Percentiles rank a stretch among this genome's conserved stretches.
Conservation (phyloP, 2,113 vertebrate genomes). For the Spea bombifrons region DNA sequence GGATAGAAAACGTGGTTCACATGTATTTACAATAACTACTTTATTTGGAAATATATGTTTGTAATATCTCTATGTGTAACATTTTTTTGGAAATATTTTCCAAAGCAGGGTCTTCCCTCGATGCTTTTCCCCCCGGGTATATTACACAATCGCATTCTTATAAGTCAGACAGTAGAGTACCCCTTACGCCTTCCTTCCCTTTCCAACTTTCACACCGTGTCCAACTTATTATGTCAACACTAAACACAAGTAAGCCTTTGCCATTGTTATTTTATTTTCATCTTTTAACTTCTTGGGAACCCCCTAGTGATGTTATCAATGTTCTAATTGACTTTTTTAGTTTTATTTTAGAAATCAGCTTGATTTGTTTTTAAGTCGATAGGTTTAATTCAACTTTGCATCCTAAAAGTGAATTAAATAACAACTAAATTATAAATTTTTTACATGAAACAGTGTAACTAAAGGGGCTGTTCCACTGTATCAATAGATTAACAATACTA, state of each 20-base stretch:
- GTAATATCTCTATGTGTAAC: not conserved
- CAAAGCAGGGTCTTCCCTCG: slow-evolving; percentile 20
- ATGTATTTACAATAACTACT: not conserved
- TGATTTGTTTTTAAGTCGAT: no score
- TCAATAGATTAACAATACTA: no score
- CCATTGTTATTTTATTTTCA: not conserved
- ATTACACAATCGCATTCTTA: slow-evolving; percentile 39
- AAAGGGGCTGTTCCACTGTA: no score
- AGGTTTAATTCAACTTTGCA: no score
- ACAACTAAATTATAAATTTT: no score
- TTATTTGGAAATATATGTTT: not conserved
- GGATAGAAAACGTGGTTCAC: no score
- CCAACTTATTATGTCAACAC: not conserved
- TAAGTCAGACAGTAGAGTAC: slow-evolving; percentile 27
- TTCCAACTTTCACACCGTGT: slow-evolving; percentile 30
- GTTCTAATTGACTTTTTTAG: no score
- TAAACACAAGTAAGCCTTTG: not conserved
- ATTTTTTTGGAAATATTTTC: not conserved
- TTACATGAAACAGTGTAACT: no score
- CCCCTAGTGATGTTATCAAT: no score
- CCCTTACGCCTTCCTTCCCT: slow-evolving; percentile 37
- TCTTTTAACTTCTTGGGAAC: no score
- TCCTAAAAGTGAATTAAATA: no score
- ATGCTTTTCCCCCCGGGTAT: slow-evolving; percentile 9
- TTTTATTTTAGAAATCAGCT: no score